Percentiles rank a stretch among this genome's conserved stretches.
phyloP scores from a whole-genome alignment of 2,888 invertebrate species.

The Barypeithes pellucidus region DNA sequence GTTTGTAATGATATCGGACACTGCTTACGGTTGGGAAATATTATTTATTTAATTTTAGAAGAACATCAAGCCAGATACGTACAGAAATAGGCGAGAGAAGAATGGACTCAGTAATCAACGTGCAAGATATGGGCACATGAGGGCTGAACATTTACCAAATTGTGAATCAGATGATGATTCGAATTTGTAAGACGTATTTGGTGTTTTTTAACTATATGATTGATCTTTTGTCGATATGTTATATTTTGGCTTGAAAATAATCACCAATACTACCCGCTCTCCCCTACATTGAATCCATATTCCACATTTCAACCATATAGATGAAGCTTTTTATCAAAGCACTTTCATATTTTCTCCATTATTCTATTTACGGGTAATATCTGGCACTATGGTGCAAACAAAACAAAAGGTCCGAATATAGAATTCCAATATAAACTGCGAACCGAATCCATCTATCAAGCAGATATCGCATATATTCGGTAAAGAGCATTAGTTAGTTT shows the following conservation, averaged over 20 bases:
- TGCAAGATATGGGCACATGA: no score
- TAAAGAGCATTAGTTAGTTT: background rate
- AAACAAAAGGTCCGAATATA: slow-evolving; percentile 9
- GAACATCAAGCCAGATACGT: background rate
- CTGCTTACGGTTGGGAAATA: background rate
- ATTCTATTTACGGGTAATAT: slow-evolving; percentile 5
- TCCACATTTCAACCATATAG: no score
- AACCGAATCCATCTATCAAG: background rate
- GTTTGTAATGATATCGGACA: background rate
- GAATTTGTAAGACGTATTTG: no score
- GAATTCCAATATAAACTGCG: slow-evolving; percentile 11
- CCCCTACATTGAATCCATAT: no score
- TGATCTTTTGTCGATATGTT: no score
- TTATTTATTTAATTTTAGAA: background rate
- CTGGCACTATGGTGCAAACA: background rate
- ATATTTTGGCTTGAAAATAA: no score
- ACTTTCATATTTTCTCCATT: background rate
- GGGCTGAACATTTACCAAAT: no score
- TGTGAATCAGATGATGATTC: no score
- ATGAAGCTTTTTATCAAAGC: background rate
- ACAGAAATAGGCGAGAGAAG: background rate
- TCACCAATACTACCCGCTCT: no score
- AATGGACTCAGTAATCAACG: no score
- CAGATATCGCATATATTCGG: background rate
- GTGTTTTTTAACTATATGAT: no score